Conservation (phyloP, 2,113 vertebrate genomes). For the Ochotona curzoniae region DNA sequence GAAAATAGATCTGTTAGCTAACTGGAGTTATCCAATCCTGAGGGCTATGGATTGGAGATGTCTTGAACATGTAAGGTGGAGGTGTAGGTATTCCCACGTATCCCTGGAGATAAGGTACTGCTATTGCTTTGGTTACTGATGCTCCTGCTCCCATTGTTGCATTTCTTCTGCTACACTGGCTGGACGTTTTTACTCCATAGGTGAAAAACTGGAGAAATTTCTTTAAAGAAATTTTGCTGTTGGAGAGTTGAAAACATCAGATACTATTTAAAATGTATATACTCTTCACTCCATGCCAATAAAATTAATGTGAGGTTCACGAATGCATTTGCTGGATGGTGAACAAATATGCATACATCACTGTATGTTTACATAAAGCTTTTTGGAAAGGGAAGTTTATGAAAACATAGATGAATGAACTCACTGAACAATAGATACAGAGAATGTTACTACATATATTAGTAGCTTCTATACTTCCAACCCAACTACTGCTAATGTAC, state of each 20-base stretch:
- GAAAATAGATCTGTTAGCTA: not conserved
- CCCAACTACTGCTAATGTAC: too few species aligned
- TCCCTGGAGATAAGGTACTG: too few species aligned
- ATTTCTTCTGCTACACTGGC: too few species aligned
- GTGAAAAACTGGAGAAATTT: not conserved
- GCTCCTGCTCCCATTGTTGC: accelerated
- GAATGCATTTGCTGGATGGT: too few species aligned
- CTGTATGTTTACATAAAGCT: not conserved
- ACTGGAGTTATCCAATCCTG: not conserved
- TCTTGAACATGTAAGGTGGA: not conserved
- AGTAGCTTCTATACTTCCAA: too few species aligned
- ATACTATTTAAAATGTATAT: not conserved
- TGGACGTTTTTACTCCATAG: too few species aligned
- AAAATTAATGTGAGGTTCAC: not conserved
- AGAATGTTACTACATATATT: not conserved
- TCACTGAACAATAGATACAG: not conserved
- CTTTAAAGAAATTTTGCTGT: not conserved
- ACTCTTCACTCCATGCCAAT: not conserved
- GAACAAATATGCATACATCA: too few species aligned
- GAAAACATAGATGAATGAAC: not conserved
- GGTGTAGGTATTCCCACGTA: accelerated
- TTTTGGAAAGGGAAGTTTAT: not conserved
- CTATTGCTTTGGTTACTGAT: accelerated
- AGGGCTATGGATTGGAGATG: not conserved
- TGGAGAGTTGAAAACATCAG: not conserved